A percentile compares a stretch with the other conserved stretches of the same genome.
Conservation (phyloP, 92 coral and sea anemone species). For the Scolanthus callimorphus region DNA sequence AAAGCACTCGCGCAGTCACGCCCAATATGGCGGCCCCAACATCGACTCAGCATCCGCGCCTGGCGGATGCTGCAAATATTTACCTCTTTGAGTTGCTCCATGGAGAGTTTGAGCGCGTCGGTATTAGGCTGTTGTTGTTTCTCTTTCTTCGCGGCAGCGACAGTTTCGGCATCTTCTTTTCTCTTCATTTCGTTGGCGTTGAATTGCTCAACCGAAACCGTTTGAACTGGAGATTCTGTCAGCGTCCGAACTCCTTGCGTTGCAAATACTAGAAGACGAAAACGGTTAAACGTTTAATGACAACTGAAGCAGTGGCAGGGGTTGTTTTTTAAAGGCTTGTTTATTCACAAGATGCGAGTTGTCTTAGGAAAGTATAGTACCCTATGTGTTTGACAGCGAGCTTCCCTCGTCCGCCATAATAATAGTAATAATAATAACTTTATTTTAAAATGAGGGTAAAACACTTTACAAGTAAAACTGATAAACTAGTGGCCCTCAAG, state of each 20-base stretch:
- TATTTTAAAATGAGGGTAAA: too few relatives aligned
- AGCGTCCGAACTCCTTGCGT: constrained; percentile 28
- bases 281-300: too few relatives aligned
- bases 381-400: too few relatives aligned
- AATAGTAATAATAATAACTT: too few relatives aligned
- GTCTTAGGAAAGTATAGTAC: too few relatives aligned
- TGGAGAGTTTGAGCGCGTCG: constrained; percentile 73
- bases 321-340: too few relatives aligned
- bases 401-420: too few relatives aligned
- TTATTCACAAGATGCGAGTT: too few relatives aligned
- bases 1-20: background rate
- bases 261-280: constrained; percentile 44
- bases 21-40: background rate
- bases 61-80: constrained; percentile 30
- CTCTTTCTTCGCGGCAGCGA: constrained; percentile 31
- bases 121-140: constrained; percentile 43
- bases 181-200: constrained; percentile 43
- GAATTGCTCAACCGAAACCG: constrained; percentile 54
- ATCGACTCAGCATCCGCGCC: constrained; percentile 23
- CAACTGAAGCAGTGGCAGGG: too few relatives aligned
- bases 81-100: constrained; percentile 80
- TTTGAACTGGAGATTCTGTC: constrained; percentile 44
- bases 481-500: too few relatives aligned
- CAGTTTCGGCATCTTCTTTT: constrained; percentile 40
- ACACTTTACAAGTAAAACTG: too few relatives aligned